A percentile compares a stretch with the other conserved stretches of the same genome.
These are phyloP conservation scores for Neopipo cinnamomea DNA, from an alignment of 2,113 vertebrate genomes.

Conservation along the genomic window DNA sequence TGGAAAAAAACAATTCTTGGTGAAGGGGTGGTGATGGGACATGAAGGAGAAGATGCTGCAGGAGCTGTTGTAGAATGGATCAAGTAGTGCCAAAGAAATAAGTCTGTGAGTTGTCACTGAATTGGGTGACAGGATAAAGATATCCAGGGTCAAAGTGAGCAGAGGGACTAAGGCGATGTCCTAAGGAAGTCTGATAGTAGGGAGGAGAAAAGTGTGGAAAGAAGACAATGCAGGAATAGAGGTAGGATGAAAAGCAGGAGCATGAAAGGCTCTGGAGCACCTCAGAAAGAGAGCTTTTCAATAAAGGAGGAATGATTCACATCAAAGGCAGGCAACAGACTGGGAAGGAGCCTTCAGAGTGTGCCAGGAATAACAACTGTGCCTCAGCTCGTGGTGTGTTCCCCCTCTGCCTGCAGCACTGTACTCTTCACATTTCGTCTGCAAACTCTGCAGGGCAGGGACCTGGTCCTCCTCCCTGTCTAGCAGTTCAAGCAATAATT, in stretches of 20 bases:
- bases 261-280: neutral
- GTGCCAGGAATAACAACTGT: constrained; percentile 49
- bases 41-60: neutral
- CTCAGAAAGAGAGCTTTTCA: neutral
- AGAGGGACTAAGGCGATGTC: neutral
- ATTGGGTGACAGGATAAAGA: neutral
- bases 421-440: neutral
- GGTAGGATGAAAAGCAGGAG: constrained; percentile 8
- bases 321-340: constrained; percentile 40
- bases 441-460: constrained; percentile 15
- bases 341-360: constrained; percentile 26
- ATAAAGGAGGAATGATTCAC: constrained; percentile 19
- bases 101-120: neutral
- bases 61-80: neutral
- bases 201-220: neutral
- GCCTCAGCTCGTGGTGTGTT: neutral
- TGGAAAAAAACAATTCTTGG: neutral
- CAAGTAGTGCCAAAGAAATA: neutral
- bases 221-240: neutral
- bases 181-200: neutral
- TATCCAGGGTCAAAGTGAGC: neutral
- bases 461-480: neutral
- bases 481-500: neutral
- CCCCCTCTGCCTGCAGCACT: neutral
- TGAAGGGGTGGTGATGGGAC: neutral